These are phyloP conservation scores for Trichogramma evanescens DNA, from an alignment of 2,888 invertebrate species.

Conservation along the genomic window DNA sequence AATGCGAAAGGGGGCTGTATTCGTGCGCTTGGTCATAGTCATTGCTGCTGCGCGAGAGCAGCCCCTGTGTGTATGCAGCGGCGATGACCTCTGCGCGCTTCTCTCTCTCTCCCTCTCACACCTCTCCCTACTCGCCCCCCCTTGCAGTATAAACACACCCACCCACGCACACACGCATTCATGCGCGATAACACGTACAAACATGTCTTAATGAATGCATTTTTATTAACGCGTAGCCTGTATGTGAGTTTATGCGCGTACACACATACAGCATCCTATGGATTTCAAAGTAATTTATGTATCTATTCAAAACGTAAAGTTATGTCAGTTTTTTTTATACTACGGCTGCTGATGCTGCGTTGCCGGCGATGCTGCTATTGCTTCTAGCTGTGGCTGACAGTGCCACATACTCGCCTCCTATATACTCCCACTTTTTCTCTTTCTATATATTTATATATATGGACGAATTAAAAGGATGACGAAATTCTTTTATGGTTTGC, in stretches of 20 bases:
- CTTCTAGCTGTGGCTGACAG: constrained; percentile 3
- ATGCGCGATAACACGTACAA: constrained; percentile 19
- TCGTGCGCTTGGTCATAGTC: constrained; percentile 2
- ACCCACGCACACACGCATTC: constrained; percentile 14
- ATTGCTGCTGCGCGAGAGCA: constrained; percentile 5
- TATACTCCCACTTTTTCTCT: constrained; percentile 24
- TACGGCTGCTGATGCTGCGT: background rate
- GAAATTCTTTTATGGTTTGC: too few relatives aligned
- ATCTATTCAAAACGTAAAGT: constrained; percentile 8
- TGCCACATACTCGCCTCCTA: background rate
- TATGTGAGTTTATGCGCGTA: background rate
- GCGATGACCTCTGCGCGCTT: constrained; percentile 3
- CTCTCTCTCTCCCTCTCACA: constrained; percentile 15
- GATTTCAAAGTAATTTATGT: constrained; percentile 8
- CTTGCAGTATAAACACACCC: background rate
- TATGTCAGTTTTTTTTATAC: constrained; percentile 1
- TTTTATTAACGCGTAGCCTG: constrained; percentile 10
- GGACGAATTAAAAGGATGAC: too few relatives aligned
- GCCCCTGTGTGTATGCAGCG: too few relatives aligned
- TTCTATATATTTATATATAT: constrained; percentile 11
- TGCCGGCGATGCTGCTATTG: too few relatives aligned
- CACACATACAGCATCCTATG: too few relatives aligned
- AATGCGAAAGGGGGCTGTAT: background rate
- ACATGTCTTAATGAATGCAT: constrained; percentile 17
- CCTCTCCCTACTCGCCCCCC: background rate